Conservation (phyloP, 1,140 invertebrate genomes). For the Brachionus rubens region DNA sequence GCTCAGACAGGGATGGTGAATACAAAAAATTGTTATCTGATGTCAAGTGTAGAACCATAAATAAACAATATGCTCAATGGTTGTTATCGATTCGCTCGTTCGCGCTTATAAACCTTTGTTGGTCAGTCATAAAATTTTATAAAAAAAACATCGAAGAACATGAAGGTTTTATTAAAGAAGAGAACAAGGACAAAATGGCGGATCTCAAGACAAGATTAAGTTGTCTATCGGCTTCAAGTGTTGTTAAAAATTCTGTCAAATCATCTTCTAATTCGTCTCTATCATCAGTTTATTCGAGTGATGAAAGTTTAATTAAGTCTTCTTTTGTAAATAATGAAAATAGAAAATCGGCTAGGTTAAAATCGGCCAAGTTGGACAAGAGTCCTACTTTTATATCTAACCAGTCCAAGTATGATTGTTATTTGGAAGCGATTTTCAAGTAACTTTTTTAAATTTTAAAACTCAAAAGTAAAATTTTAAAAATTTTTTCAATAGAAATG, state of each 20-base stretch:
- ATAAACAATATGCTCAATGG: constrained; percentile 58
- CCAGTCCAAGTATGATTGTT: not conserved
- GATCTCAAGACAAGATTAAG: not conserved
- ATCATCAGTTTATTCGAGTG: constrained; percentile 14
- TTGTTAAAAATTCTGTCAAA: not conserved
- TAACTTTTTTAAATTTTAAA: not conserved
- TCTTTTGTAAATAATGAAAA: constrained; percentile 30
- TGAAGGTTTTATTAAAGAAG: not conserved
- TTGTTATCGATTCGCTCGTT: constrained; percentile 56
- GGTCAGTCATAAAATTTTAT: constrained; percentile 57
- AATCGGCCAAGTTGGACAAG: not conserved
- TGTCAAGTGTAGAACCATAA: constrained; percentile 56
- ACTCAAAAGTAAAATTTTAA: not conserved
- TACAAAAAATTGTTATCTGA: constrained; percentile 57
- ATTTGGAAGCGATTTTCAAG: constrained; percentile 6
- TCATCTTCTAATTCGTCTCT: constrained; percentile 2
- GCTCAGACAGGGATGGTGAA: constrained; percentile 53
- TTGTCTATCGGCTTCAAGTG: not conserved
- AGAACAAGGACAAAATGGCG: not conserved
- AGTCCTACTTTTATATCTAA: not conserved
- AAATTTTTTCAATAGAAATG: constrained; percentile 47
- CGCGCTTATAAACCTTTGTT: constrained; percentile 57
- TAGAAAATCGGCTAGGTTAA: not conserved
- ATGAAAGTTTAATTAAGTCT: not conserved
- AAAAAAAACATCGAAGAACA: constrained; percentile 48